These are phyloP conservation scores for Pseudomugil tenellus DNA, from an alignment of 2,797 vertebrate species.

Conservation along the genomic window DNA sequence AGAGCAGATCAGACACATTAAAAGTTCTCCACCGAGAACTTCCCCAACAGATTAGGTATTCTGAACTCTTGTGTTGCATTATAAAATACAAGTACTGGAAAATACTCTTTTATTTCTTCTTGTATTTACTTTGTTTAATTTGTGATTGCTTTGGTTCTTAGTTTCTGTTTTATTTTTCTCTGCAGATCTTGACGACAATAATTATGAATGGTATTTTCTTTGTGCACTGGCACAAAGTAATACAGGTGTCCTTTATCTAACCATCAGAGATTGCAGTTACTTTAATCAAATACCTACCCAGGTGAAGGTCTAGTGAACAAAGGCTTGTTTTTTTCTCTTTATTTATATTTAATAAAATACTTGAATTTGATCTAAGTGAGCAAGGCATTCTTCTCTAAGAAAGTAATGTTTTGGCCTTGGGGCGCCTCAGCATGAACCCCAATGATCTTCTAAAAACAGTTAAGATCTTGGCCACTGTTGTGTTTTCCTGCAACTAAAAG, in stretches of 20 bases:
- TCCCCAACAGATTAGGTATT: neutral
- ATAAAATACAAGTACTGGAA: neutral
- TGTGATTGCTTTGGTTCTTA: neutral
- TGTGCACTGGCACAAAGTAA: conserved; percentile 1
- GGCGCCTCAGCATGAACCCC: neutral
- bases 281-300: conserved; percentile 16
- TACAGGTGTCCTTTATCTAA: conserved; percentile 11
- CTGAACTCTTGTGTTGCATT: neutral
- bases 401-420: conserved; percentile 10
- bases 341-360: conserved; percentile 12
- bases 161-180: neutral
- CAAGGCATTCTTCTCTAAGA: conserved; percentile 10
- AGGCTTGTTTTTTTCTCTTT: conserved; percentile 5
- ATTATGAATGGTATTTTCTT: conserved; percentile 1
- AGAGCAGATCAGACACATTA: neutral
- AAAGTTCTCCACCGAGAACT: neutral
- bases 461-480: neutral
- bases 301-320: conserved; percentile 27
- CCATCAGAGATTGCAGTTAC: conserved; percentile 1
- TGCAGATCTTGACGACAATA: neutral
- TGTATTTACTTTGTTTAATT: neutral
- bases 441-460: conserved; percentile 7
- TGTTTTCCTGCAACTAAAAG: conserved; percentile 6
- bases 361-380: conserved; percentile 13
- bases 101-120: neutral